phyloP scores from a whole-genome alignment of 2,888 invertebrate species.

The Chesias legatella region DNA sequence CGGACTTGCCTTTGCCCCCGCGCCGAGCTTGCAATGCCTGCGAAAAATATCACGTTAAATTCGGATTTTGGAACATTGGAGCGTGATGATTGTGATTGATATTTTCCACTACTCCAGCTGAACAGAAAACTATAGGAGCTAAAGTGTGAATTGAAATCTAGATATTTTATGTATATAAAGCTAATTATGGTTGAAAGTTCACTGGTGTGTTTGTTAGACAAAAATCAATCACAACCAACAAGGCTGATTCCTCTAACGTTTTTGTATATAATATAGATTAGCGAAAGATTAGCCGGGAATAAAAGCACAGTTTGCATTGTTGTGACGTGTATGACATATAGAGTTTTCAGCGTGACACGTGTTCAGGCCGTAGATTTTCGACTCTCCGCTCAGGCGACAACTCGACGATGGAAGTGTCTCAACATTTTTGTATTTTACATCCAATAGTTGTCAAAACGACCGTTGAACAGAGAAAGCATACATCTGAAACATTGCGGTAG shows the following conservation, averaged over 20 bases:
- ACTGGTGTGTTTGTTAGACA: too few relatives aligned
- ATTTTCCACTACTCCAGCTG: constrained; percentile 2
- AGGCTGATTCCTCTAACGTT: constrained; percentile 24
- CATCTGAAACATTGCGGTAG: constrained; percentile 43
- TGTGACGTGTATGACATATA: constrained; percentile 19
- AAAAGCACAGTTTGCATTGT: constrained; percentile 30
- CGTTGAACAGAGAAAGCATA: constrained; percentile 56
- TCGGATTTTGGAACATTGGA: neutral
- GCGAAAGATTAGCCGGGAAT: constrained; percentile 33
- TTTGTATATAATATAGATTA: constrained; percentile 21
- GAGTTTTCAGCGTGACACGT: constrained; percentile 19
- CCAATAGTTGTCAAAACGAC: constrained; percentile 24
- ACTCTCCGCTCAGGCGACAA: too few relatives aligned
- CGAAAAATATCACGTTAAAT: neutral
- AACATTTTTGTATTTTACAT: constrained; percentile 15
- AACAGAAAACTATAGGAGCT: too few relatives aligned
- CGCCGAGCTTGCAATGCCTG: constrained; percentile 89
- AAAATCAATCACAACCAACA: constrained; percentile 36
- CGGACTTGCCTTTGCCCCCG: constrained; percentile 76
- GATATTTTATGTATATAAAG: too few relatives aligned
- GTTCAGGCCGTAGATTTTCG: too few relatives aligned
- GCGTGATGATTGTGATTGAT: constrained; percentile 6
- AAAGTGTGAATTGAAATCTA: too few relatives aligned
- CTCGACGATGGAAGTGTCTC: constrained; percentile 1
- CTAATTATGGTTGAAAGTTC: too few relatives aligned